Evolutionary conservation across 2,888 invertebrate genomes (phyloP).

Genomic region (Blastobasis adustella): DNA sequence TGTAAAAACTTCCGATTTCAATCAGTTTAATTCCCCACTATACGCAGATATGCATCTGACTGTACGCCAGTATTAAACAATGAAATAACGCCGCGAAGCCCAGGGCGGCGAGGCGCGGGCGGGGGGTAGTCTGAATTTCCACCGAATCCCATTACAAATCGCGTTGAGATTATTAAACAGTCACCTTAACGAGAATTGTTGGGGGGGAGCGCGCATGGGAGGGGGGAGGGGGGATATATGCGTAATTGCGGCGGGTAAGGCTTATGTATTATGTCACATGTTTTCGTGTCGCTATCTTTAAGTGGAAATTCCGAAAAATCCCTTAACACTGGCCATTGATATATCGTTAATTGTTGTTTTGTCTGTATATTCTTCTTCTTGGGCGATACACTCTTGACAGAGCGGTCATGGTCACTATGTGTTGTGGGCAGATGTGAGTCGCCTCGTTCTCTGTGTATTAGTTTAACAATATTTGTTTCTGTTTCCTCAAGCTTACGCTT

Average conservation of each 20-base stretch:
- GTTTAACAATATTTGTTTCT: too few species aligned
- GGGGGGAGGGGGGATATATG: constrained; percentile 8
- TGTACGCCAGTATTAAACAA: not conserved
- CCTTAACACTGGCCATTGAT: too few species aligned
- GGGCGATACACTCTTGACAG: not conserved
- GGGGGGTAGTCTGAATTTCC: constrained; percentile 26
- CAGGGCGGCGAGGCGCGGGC: constrained; percentile 11
- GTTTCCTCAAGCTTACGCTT: too few species aligned
- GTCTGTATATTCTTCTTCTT: too few species aligned
- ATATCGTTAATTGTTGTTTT: too few species aligned
- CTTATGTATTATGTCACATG: not conserved
- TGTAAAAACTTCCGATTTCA: too few species aligned
- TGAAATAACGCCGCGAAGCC: not conserved
- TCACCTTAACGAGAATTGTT: constrained; percentile 54
- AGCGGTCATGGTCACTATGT: too few species aligned
- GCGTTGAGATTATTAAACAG: constrained; percentile 64
- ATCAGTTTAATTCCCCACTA: too few species aligned
- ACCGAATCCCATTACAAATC: constrained; percentile 56
- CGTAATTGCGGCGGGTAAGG: not conserved
- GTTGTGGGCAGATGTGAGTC: too few species aligned
- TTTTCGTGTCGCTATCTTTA: not conserved
- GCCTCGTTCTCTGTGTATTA: too few species aligned
- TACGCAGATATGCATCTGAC: not conserved
- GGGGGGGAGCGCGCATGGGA: constrained; percentile 15
- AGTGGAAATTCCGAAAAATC: not conserved